phyloP scores from a whole-genome alignment of 2,113 vertebrate genomes.

The Alosa alosa region DNA sequence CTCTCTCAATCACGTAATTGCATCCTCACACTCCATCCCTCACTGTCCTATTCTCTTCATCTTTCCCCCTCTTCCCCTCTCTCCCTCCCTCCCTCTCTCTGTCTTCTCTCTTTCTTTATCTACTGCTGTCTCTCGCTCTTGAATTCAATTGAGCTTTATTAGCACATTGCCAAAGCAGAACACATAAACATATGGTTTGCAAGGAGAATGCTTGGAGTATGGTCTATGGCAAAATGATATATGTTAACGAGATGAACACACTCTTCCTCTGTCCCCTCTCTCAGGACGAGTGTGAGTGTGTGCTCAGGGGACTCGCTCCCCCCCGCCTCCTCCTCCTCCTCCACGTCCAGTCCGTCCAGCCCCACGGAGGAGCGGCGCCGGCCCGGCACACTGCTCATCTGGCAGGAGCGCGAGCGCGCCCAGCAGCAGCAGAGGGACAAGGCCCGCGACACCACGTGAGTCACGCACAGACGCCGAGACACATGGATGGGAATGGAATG shows the following conservation, averaged over 20 bases:
- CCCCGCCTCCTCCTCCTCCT: slow-evolving; percentile 56
- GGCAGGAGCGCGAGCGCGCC: slow-evolving; percentile 83
- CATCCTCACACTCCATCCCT: background rate
- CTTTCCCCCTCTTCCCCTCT: background rate
- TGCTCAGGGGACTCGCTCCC: slow-evolving; percentile 37
- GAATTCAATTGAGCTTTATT: background rate
- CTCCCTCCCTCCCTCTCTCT: background rate
- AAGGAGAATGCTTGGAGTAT: too few species aligned
- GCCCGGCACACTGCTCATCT: slow-evolving; percentile 79
- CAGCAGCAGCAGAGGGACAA: slow-evolving; percentile 69
- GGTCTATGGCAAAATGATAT: too few species aligned
- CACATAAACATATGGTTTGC: too few species aligned
- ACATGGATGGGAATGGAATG: background rate
- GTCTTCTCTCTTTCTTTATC: background rate
- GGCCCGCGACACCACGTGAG: slow-evolving; percentile 60
- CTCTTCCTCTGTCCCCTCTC: background rate
- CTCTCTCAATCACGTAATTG: background rate
- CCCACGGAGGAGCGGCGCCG: slow-evolving; percentile 73
- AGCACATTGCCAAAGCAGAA: too few species aligned
- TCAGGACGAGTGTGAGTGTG: slow-evolving; percentile 41
- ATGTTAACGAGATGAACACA: too few species aligned
- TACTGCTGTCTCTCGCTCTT: background rate
- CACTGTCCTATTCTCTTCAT: background rate
- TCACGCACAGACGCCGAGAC: background rate
- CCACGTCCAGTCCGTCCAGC: slow-evolving; percentile 46